phyloP scores from a whole-genome alignment of 2,113 vertebrate genomes.

The Uria aalge region DNA sequence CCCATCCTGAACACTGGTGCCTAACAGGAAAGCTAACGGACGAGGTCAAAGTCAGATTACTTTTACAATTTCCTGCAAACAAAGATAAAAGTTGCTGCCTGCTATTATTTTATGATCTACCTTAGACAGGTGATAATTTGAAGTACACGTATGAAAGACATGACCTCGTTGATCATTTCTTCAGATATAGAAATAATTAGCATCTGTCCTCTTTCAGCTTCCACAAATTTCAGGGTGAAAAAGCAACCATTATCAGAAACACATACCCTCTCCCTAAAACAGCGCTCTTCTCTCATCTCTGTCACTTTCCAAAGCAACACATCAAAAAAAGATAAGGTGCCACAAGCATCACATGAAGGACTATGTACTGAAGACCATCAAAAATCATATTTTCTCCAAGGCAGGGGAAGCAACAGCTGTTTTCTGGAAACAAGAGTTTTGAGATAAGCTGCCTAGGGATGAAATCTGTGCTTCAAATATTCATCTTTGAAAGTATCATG shows the following conservation, averaged over 20 bases:
- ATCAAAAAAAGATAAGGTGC: not conserved
- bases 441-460: not conserved
- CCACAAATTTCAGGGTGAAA: not conserved
- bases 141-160: not conserved
- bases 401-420: not conserved
- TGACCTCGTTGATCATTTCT: not conserved
- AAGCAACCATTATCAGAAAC: not conserved
- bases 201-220: constrained; percentile 29
- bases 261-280: not conserved
- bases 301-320: not conserved
- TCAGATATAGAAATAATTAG: not conserved
- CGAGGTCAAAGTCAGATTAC: constrained; percentile 19
- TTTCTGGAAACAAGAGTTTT: not conserved
- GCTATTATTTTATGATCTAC: not conserved
- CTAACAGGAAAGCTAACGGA: not conserved
- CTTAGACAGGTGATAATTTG: not conserved
- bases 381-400: not conserved
- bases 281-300: not conserved
- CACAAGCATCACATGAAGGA: not conserved
- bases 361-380: not conserved
- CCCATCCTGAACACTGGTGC: not conserved
- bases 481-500: not conserved
- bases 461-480: not conserved
- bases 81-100: not conserved
- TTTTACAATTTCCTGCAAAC: not conserved